These are phyloP conservation scores for Ptychochromis oligacanthus DNA, from an alignment of 2,113 vertebrate species.

Conservation along the genomic window DNA sequence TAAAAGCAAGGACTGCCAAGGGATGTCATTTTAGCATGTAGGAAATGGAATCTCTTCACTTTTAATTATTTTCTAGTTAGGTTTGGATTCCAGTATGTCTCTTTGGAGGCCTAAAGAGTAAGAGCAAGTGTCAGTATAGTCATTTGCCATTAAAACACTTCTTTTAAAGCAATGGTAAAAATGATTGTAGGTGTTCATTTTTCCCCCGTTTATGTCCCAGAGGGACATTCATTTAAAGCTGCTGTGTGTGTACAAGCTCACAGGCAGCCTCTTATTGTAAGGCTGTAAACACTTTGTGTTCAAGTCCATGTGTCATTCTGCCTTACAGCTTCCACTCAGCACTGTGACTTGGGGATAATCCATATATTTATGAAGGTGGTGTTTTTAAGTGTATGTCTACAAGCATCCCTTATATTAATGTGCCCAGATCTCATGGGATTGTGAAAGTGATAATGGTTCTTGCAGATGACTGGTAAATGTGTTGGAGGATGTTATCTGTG, in stretches of 20 bases:
- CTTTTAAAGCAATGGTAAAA: background rate
- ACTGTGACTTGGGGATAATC: background rate
- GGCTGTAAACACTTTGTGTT: slow-evolving; percentile 8
- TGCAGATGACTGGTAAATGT: slow-evolving; percentile 37
- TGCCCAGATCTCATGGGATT: slow-evolving; percentile 8
- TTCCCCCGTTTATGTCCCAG: background rate
- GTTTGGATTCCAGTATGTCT: background rate
- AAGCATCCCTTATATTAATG: background rate
- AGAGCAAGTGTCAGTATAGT: background rate
- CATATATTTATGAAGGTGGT: background rate
- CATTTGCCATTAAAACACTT: background rate
- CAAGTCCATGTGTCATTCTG: background rate
- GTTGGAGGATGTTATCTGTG: slow-evolving; percentile 13
- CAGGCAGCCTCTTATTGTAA: background rate
- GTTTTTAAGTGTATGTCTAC: background rate
- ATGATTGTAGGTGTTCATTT: background rate
- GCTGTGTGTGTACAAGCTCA: background rate
- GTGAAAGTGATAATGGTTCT: slow-evolving; percentile 45
- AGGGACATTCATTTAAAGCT: slow-evolving; percentile 2
- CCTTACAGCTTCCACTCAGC: background rate
- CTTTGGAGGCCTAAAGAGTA: background rate
- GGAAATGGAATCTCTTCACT: background rate
- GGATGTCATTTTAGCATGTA: background rate
- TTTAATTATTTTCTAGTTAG: background rate
- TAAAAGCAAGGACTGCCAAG: background rate